Evolutionary conservation across 2,888 invertebrate species (phyloP).

Genomic region (Nysson spinosus): DNA sequence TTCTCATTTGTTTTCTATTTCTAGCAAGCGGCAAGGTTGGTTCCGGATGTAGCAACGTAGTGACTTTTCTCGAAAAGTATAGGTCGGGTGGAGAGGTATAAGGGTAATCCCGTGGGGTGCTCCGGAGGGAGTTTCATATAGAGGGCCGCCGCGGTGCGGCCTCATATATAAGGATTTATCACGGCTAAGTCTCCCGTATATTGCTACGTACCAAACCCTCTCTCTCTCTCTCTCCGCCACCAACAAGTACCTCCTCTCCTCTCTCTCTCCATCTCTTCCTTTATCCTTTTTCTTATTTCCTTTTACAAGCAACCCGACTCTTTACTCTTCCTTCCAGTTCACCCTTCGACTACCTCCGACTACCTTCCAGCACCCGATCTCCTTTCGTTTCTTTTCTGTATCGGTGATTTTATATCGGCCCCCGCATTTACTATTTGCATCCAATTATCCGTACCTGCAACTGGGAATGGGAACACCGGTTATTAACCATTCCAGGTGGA

Average conservation of each 20-base stretch:
- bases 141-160: conserved; percentile 72
- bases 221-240: too few relatives aligned
- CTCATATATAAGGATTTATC: conserved; percentile 78
- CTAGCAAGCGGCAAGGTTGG: conserved; percentile 41
- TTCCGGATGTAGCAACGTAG: conserved; percentile 44
- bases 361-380: conserved; percentile 10
- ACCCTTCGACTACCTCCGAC: conserved; percentile 33
- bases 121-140: conserved; percentile 74
- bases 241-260: conserved; percentile 30
- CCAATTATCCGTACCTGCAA: conserved; percentile 38
- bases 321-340: conserved; percentile 26
- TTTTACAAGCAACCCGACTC: conserved; percentile 18
- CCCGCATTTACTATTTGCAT: conserved; percentile 47
- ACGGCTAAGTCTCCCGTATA: conserved; percentile 76
- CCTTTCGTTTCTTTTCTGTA: conserved; percentile 14
- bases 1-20: conserved; percentile 67
- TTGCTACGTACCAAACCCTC: conserved; percentile 73
- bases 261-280: conserved; percentile 21
- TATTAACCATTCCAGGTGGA: conserved; percentile 39
- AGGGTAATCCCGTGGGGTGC: conserved; percentile 74
- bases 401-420: conserved; percentile 31
- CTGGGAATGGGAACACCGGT: conserved; percentile 24
- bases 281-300: not conserved
- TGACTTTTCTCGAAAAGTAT: conserved; percentile 57
- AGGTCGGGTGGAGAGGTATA: conserved; percentile 59